Percentiles rank a stretch among this genome's conserved stretches.
Evolutionary conservation across 2,888 invertebrate species (phyloP).

Genomic region (Cataglyphis altisquamis): DNA sequence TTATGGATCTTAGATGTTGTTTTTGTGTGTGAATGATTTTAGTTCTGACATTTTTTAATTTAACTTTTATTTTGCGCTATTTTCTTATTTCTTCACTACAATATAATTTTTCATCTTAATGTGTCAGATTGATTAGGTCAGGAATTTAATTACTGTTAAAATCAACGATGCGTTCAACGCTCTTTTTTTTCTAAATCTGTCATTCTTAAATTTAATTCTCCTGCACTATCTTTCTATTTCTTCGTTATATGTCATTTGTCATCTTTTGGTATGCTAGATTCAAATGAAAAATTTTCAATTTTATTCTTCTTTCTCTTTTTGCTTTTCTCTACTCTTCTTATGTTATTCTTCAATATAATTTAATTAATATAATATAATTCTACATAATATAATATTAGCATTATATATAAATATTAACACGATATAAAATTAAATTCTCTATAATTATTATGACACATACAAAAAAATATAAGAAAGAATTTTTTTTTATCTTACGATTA

Average conservation of each 20-base stretch:
- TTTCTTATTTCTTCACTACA: not conserved
- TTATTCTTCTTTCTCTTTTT: not conserved
- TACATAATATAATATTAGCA: no score
- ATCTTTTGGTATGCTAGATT: not conserved
- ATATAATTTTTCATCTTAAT: not conserved
- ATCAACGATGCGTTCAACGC: not conserved
- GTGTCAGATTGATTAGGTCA: not conserved
- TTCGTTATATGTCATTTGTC: not conserved
- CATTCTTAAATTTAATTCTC: not conserved
- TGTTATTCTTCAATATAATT: not conserved
- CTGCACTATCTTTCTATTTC: not conserved
- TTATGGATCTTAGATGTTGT: not conserved
- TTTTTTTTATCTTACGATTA: not conserved
- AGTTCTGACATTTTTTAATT: not conserved
- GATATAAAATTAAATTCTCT: not conserved
- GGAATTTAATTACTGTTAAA: not conserved
- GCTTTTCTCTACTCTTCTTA: not conserved
- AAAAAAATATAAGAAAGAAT: not conserved
- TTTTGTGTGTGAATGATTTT: not conserved
- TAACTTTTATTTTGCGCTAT: not conserved
- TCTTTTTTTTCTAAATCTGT: constrained; percentile 4
- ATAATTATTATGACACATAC: not conserved
- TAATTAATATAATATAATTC: not conserved
- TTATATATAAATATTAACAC: not conserved
- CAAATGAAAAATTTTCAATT: not conserved